phyloP scores from a whole-genome alignment of 2,888 invertebrate genomes.

The Drosophila vallismaia region DNA sequence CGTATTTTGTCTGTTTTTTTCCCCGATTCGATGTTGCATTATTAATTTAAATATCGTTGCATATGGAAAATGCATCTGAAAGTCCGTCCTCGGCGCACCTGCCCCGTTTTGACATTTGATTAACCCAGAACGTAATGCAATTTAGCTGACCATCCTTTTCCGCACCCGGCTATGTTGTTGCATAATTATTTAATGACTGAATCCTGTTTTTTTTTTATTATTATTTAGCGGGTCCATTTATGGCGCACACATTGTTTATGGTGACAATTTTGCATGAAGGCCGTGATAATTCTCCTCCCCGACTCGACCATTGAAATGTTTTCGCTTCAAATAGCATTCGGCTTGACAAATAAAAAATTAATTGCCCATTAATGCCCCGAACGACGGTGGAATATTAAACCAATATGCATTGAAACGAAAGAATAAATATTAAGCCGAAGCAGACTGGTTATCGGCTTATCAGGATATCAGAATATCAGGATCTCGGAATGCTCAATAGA shows the following conservation, averaged over 20 bases:
- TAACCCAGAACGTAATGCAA: constrained; percentile 65
- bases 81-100: constrained; percentile 59
- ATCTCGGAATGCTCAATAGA: constrained; percentile 43
- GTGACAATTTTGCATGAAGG: constrained; percentile 34
- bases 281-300: constrained; percentile 10
- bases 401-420: constrained; percentile 21
- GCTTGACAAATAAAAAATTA: constrained; percentile 61
- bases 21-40: constrained; percentile 51
- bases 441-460: constrained; percentile 27
- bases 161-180: constrained; percentile 23
- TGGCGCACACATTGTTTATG: constrained; percentile 50
- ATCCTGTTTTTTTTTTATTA: constrained; percentile 20
- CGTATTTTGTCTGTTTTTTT: constrained; percentile 8
- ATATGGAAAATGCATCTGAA: constrained; percentile 42
- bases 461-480: constrained; percentile 1
- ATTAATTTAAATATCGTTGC: constrained; percentile 66
- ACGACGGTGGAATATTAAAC: constrained; percentile 41
- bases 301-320: constrained; percentile 64
- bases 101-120: constrained; percentile 59
- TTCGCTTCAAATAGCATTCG: constrained; percentile 67
- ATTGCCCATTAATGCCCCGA: constrained; percentile 64
- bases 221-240: neutral
- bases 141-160: constrained; percentile 48
- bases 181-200: constrained; percentile 64
- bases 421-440: constrained; percentile 23